These are phyloP conservation scores for Sarcophilus harrisii DNA, from an alignment of 2,797 vertebrate genomes.

Conservation along the genomic window DNA sequence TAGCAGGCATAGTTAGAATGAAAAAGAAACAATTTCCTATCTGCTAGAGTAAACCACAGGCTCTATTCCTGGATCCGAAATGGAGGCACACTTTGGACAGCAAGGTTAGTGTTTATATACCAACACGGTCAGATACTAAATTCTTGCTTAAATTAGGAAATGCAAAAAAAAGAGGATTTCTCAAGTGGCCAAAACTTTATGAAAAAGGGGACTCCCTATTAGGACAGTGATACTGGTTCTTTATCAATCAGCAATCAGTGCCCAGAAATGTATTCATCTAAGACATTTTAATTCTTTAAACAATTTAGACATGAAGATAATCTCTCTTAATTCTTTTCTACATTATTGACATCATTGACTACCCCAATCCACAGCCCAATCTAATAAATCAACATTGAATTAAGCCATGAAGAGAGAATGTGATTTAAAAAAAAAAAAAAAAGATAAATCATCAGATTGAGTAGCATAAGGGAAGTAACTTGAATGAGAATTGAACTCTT, in stretches of 20 bases:
- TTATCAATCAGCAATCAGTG: conserved; percentile 36
- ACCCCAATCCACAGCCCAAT: conserved; percentile 75
- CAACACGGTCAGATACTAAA: background rate
- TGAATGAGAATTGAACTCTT: conserved; percentile 75
- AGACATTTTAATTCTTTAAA: conserved; percentile 72
- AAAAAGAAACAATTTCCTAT: background rate
- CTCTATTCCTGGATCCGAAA: background rate
- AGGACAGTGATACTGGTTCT: background rate
- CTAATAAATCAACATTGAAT: conserved; percentile 83
- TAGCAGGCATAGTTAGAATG: background rate
- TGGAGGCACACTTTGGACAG: background rate
- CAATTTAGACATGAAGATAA: conserved; percentile 80
- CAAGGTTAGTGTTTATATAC: background rate
- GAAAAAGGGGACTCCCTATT: background rate
- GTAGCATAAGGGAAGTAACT: conserved; percentile 68
- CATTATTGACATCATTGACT: conserved; percentile 82
- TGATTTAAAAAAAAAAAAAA: conserved; percentile 70
- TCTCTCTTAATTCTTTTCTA: conserved; percentile 83
- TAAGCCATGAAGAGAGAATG: conserved; percentile 82
- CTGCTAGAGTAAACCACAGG: background rate
- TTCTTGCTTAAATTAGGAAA: background rate
- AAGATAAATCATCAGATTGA: conserved; percentile 80
- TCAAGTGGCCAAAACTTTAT: background rate
- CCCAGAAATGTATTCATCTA: conserved; percentile 52
- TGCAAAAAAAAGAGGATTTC: background rate